Conservation (phyloP, 2,113 vertebrate species). For the Myotis davidii region DNA sequence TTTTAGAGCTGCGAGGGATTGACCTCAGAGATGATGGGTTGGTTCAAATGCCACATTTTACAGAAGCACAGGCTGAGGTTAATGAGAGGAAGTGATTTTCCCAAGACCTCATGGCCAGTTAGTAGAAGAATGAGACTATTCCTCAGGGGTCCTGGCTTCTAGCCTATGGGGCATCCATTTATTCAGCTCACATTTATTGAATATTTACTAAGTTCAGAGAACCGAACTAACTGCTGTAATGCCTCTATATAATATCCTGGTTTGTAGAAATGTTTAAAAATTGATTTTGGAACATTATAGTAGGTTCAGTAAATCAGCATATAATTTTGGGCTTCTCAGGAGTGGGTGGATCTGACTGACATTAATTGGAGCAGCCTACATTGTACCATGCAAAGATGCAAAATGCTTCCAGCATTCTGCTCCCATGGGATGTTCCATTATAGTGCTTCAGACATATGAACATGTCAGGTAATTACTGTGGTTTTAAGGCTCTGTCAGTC, state of each 20-base stretch:
- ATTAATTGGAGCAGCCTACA: not conserved
- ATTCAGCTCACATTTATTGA: not conserved
- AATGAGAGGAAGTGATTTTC: not conserved
- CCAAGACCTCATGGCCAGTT: not conserved
- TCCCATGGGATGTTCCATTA: not conserved
- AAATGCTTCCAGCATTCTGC: not conserved
- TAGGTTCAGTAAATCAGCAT: constrained; percentile 26
- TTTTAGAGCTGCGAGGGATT: not conserved
- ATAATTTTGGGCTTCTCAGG: constrained; percentile 19
- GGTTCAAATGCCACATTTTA: not conserved
- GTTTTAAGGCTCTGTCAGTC: not conserved
- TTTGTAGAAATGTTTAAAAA: constrained; percentile 45
- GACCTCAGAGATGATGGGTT: not conserved
- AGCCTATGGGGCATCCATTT: not conserved
- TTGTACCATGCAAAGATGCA: not conserved
- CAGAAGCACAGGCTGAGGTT: not conserved
- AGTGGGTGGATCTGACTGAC: not conserved
- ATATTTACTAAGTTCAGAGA: not conserved
- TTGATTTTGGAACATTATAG: not conserved
- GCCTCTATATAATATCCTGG: not conserved
- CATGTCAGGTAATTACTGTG: not conserved
- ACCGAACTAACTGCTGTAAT: not conserved
- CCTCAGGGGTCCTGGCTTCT: not conserved
- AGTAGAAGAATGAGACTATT: not conserved
- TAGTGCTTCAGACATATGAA: not conserved